These are phyloP conservation scores for Spatulosminthurus flaviceps DNA, from an alignment of 2,888 invertebrate genomes.

Conservation along the genomic window DNA sequence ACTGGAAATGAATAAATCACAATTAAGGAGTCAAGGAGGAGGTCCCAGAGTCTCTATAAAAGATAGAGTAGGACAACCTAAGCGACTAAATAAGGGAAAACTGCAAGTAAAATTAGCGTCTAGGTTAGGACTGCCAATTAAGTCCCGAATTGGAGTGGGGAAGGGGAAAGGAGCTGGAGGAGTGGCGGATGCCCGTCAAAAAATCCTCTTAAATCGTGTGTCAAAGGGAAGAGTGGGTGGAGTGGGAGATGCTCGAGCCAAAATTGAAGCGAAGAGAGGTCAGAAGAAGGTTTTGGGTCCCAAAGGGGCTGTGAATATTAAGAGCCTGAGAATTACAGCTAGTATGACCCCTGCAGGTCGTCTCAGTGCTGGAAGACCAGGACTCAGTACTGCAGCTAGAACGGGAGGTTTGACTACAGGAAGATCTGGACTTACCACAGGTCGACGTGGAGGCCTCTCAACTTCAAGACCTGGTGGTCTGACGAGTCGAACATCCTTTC, in stretches of 20 bases:
- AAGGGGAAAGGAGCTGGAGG: slow-evolving; percentile 1
- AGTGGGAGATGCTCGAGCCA: slow-evolving; percentile 50
- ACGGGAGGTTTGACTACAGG: not conserved
- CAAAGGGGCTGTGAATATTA: slow-evolving; percentile 44
- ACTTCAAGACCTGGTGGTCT: not conserved
- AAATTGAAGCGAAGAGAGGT: slow-evolving; percentile 60
- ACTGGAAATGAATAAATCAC: slow-evolving; percentile 42
- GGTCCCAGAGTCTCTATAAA: slow-evolving; percentile 41
- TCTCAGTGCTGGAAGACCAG: not conserved
- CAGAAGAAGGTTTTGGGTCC: slow-evolving; percentile 34
- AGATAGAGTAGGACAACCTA: slow-evolving; percentile 35
- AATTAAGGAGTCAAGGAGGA: slow-evolving; percentile 21
- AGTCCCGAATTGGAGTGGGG: slow-evolving; percentile 29
- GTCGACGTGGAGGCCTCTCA: not conserved
- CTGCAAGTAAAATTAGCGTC: slow-evolving; percentile 32
- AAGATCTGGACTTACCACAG: not conserved
- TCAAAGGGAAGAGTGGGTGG: slow-evolving; percentile 50
- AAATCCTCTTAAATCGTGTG: slow-evolving; percentile 62
- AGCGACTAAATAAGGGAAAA: not conserved
- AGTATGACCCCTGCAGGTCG: slow-evolving; percentile 34
- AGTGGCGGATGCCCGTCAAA: slow-evolving; percentile 59
- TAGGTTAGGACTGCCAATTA: slow-evolving; percentile 40
- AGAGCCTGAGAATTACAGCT: slow-evolving; percentile 58
- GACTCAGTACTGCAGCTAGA: not conserved
- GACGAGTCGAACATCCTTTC: not conserved